These are phyloP conservation scores for Amphilophus citrinellus DNA, from an alignment of 2,113 vertebrate species.

Conservation along the genomic window DNA sequence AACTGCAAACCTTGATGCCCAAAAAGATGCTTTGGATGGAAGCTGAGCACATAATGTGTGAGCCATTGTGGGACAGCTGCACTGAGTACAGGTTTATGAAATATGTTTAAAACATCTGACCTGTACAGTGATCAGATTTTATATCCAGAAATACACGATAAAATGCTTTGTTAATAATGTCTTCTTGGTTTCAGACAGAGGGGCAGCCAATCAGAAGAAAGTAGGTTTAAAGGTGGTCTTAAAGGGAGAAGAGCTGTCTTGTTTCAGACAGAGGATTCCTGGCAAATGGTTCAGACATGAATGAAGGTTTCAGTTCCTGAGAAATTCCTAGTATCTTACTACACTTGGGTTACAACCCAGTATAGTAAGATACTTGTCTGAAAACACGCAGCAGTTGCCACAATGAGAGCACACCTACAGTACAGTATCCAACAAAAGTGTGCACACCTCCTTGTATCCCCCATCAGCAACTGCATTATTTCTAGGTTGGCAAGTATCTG, in stretches of 20 bases:
- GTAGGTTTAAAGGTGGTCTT: neutral
- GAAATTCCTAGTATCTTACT: neutral
- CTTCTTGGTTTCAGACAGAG: neutral
- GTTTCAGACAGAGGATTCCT: no score
- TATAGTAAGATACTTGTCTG: neutral
- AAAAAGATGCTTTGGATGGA: neutral
- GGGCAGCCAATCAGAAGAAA: neutral
- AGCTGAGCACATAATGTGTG: neutral
- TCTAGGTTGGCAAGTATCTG: neutral
- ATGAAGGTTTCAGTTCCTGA: neutral
- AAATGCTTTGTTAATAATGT: neutral
- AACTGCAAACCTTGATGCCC: neutral
- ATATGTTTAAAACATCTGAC: neutral
- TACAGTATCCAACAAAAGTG: neutral
- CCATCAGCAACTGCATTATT: neutral
- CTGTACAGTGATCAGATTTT: neutral
- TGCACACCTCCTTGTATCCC: neutral
- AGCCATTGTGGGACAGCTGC: neutral
- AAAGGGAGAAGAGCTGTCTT: neutral
- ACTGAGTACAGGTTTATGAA: neutral
- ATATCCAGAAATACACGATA: neutral
- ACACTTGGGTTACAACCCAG: neutral
- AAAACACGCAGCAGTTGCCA: neutral
- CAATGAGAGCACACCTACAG: neutral
- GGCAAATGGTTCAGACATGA: no score